Evolutionary conservation across 2,113 vertebrate genomes (phyloP).

Genomic region (Phoxinus phoxinus): DNA sequence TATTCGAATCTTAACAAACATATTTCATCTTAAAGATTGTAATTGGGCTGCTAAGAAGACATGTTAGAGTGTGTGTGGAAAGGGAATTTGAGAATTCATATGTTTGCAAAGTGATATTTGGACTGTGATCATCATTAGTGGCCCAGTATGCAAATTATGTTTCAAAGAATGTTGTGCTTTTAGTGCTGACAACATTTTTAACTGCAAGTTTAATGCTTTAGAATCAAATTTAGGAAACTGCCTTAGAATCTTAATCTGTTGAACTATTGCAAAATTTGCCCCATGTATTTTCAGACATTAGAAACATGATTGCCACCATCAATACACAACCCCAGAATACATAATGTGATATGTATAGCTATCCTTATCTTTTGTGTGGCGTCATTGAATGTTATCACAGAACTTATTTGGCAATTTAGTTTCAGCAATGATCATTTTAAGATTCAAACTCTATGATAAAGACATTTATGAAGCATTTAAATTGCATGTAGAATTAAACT

Average conservation of each 20-base stretch:
- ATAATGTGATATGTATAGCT: not conserved
- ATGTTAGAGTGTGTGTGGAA: not conserved
- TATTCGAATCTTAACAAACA: not conserved
- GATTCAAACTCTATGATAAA: not conserved
- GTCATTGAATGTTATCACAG: not conserved
- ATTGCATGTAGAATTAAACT: not conserved
- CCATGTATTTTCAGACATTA: not conserved
- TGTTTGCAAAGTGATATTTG: not conserved
- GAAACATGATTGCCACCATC: not conserved
- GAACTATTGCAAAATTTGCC: not conserved
- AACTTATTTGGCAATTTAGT: not conserved
- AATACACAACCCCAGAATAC: not conserved
- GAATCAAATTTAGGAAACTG: not conserved
- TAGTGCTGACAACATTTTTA: not conserved
- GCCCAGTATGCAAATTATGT: not conserved
- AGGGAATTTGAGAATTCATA: not conserved
- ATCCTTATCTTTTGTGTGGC: not conserved
- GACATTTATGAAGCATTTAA: not conserved
- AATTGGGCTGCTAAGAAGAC: slow-evolving; percentile 15
- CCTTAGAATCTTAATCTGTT: not conserved
- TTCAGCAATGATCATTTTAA: not conserved
- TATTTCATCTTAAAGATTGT: slow-evolving; percentile 9
- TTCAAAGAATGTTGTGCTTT: not conserved
- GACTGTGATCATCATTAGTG: not conserved
- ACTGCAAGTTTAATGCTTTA: not conserved